These are phyloP conservation scores for Excalfactoria chinensis DNA, from an alignment of 2,113 vertebrate genomes.

Conservation along the genomic window DNA sequence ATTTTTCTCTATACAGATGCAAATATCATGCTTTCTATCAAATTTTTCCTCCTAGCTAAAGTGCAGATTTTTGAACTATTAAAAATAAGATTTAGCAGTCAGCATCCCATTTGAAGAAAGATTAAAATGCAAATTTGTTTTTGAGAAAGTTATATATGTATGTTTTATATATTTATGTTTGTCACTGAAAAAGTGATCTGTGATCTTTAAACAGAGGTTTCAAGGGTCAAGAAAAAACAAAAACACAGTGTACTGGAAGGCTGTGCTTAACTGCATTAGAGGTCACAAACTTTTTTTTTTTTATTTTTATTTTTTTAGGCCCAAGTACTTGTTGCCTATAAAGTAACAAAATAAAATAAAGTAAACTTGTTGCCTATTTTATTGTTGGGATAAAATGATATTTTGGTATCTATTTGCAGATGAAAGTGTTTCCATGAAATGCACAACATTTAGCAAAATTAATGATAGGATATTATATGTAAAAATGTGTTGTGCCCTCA, in stretches of 20 bases:
- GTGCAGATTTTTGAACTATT: neutral
- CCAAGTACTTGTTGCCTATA: neutral
- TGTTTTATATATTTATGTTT: no score
- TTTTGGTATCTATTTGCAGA: neutral
- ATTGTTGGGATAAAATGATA: no score
- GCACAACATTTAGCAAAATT: neutral
- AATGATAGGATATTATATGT: neutral
- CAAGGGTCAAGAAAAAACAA: no score
- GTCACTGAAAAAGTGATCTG: no score
- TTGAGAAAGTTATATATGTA: neutral
- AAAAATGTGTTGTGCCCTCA: neutral
- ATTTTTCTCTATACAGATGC: neutral
- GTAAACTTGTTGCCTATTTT: no score
- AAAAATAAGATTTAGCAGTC: neutral
- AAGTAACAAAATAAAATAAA: no score
- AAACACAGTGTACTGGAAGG: neutral
- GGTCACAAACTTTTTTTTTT: no score
- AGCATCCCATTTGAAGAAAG: neutral
- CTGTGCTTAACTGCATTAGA: neutral
- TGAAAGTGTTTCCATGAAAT: neutral
- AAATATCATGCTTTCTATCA: neutral
- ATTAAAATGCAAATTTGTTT: neutral
- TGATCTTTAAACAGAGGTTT: no score
- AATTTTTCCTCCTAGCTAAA: neutral
- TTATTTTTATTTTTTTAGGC: no score